phyloP scores from a whole-genome alignment of 2,113 vertebrate genomes.

The Solea solea region DNA sequence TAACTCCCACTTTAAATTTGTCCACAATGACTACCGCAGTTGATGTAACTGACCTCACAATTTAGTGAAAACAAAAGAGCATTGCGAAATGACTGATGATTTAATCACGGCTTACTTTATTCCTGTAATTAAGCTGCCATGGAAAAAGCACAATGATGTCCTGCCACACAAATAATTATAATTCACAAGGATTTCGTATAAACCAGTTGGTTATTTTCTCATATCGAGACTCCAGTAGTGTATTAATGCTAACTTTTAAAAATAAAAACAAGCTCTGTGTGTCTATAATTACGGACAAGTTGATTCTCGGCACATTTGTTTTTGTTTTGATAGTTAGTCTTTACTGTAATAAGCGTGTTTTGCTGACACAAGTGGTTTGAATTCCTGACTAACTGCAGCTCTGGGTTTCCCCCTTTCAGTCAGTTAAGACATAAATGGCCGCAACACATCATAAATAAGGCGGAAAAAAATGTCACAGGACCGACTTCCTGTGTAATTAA shows the following conservation, averaged over 20 bases:
- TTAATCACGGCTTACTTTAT: not conserved
- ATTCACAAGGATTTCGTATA: too few relatives aligned
- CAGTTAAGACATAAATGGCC: constrained; percentile 61
- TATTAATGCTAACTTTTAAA: not conserved
- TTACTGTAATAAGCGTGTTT: constrained; percentile 26
- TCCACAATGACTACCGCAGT: too few relatives aligned
- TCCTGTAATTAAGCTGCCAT: not conserved
- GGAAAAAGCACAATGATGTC: not conserved
- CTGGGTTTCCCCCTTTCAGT: constrained; percentile 57
- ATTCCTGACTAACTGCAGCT: constrained; percentile 70
- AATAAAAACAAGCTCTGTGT: not conserved
- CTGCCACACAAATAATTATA: too few relatives aligned
- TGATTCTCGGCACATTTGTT: constrained; percentile 11
- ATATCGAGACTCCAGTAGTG: not conserved
- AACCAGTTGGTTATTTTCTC: too few relatives aligned
- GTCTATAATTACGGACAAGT: not conserved
- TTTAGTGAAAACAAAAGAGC: not conserved
- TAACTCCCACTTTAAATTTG: too few relatives aligned
- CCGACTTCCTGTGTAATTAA: constrained; percentile 80
- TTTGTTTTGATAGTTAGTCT: constrained; percentile 28
- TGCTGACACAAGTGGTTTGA: constrained; percentile 49
- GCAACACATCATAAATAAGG: constrained; percentile 80
- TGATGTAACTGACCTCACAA: not conserved
- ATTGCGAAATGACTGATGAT: not conserved
- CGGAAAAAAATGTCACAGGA: constrained; percentile 66